A percentile compares a stretch with the other conserved stretches of the same genome.
These are phyloP conservation scores for Perca flavescens DNA, from an alignment of 2,113 vertebrate species.

Conservation along the genomic window DNA sequence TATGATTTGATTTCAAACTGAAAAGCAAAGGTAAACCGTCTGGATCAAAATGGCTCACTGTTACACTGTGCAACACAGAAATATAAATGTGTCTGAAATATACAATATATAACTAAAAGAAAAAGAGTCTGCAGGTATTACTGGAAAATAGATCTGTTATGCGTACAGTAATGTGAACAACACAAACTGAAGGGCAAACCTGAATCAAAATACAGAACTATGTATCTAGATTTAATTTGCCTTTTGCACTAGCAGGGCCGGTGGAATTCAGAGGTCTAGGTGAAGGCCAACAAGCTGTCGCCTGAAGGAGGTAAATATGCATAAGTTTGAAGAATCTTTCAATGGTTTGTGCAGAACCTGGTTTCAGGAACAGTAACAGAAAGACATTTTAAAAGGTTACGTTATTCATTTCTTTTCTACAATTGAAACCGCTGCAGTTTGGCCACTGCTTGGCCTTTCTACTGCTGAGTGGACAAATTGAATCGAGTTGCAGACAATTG, in stretches of 20 bases:
- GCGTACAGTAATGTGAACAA: background rate
- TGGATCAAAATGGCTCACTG: background rate
- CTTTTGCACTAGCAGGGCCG: background rate
- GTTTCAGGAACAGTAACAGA: conserved; percentile 17
- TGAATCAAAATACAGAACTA: conserved; percentile 22
- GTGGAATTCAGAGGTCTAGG: background rate
- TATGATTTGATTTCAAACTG: background rate
- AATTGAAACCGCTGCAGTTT: conserved; percentile 20
- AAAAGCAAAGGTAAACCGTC: background rate
- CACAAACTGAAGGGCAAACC: background rate
- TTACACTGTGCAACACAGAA: no score
- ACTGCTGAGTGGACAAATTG: conserved; percentile 25
- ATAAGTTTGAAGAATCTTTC: conserved; percentile 8
- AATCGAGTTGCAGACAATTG: background rate
- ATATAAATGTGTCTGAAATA: background rate
- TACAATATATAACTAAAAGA: background rate
- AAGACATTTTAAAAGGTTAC: conserved; percentile 52
- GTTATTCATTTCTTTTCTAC: conserved; percentile 30
- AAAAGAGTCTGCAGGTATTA: background rate
- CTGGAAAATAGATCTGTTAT: background rate
- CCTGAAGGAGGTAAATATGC: conserved; percentile 15
- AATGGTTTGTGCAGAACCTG: background rate
- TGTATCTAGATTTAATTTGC: conserved; percentile 11
- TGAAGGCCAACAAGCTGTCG: conserved; percentile 33
- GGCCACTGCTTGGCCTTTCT: conserved; percentile 41